A percentile compares a stretch with the other conserved stretches of the same genome.
phyloP scores from a whole-genome alignment of 1,140 invertebrate genomes.

The Leptonema lineaticorne region DNA sequence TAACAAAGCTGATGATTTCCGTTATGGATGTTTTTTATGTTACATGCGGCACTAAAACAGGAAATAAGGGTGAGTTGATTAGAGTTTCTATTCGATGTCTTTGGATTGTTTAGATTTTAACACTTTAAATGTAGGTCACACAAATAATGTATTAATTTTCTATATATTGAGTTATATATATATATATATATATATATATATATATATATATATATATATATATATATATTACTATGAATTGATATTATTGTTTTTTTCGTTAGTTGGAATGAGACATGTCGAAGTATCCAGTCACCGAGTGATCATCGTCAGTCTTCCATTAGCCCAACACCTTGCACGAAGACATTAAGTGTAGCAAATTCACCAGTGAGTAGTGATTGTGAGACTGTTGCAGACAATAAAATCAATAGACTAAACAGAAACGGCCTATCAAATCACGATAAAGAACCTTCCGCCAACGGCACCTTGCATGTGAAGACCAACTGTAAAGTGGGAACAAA shows the following conservation, averaged over 20 bases:
- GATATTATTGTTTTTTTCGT: constrained; percentile 10
- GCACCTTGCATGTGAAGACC: constrained; percentile 39
- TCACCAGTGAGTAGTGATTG: constrained; percentile 32
- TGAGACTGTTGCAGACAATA: constrained; percentile 15
- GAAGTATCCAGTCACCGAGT: constrained; percentile 29
- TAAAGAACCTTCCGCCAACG: not conserved
- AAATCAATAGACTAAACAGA: not conserved
- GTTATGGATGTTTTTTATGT: constrained; percentile 39
- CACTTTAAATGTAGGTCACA: too few relatives aligned
- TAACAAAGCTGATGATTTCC: constrained; percentile 32
- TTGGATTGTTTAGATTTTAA: too few relatives aligned
- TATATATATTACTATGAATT: too few relatives aligned
- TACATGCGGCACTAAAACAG: constrained; percentile 34
- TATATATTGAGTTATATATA: too few relatives aligned
- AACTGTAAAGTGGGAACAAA: constrained; percentile 53
- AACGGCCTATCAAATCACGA: constrained; percentile 8
- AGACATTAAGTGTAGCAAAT: constrained; percentile 23
- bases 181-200: too few relatives aligned
- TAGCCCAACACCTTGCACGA: constrained; percentile 24
- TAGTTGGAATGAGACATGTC: constrained; percentile 41
- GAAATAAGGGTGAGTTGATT: constrained; percentile 31
- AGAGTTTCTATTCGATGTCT: too few relatives aligned
- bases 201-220: too few relatives aligned
- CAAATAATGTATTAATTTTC: too few relatives aligned
- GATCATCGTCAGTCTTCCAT: constrained; percentile 31